A percentile compares a stretch with the other conserved stretches of the same genome.
phyloP scores from a whole-genome alignment of 2,888 invertebrate species.

The Hyposoter didymator region DNA sequence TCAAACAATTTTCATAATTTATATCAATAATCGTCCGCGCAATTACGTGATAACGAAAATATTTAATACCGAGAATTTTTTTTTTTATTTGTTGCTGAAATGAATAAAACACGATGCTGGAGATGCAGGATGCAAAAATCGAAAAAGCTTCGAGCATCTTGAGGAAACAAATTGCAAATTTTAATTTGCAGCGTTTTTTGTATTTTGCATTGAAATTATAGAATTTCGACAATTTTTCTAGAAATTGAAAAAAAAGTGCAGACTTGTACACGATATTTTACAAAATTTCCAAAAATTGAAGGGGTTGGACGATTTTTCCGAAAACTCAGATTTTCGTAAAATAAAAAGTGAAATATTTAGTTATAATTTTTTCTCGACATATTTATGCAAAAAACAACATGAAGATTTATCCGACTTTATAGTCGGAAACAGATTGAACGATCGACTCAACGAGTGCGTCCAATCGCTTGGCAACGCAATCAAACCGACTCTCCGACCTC shows the following conservation, averaged over 20 bases:
- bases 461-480: conserved; percentile 45
- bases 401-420: not conserved
- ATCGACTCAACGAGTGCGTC: conserved; percentile 52
- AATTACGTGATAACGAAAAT: not conserved
- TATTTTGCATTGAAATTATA: too few species aligned
- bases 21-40: not conserved
- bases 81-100: not conserved
- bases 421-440: conserved; percentile 33
- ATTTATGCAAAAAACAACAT: not conserved
- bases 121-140: not conserved
- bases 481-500: not conserved
- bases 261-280: too few species aligned
- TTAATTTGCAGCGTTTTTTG: too few species aligned
- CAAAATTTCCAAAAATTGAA: too few species aligned
- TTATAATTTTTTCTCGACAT: not conserved
- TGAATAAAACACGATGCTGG: not conserved
- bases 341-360: not conserved
- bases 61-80: too few species aligned
- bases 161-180: too few species aligned
- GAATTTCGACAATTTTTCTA: too few species aligned
- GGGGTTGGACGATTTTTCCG: too few species aligned
- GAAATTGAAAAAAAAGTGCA: too few species aligned
- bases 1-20: not conserved
- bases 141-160: too few species aligned
- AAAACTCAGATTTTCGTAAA: too few species aligned